These are phyloP conservation scores for Panurus biarmicus DNA, from an alignment of 2,113 vertebrate genomes.

Conservation along the genomic window DNA sequence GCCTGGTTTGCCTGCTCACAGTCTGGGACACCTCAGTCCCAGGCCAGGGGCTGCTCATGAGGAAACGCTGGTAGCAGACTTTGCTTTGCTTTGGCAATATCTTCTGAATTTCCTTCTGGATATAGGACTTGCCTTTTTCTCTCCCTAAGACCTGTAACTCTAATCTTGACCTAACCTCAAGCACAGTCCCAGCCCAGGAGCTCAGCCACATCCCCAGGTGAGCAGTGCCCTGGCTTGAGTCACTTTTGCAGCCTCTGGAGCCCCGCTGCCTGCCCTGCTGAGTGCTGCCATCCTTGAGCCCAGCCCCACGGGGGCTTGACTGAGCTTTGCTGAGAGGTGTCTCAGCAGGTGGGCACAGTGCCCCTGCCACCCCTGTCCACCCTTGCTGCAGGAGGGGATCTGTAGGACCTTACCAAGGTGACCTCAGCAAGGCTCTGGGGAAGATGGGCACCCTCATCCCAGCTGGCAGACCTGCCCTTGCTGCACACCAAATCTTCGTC, in stretches of 20 bases:
- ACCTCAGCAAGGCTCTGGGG: background rate
- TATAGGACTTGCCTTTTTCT: background rate
- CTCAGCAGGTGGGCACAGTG: background rate
- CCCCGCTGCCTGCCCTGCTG: accelerated
- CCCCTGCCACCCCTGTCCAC: background rate
- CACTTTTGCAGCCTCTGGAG: background rate
- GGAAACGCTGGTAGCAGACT: background rate
- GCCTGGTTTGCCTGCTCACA: background rate
- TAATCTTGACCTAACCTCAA: background rate
- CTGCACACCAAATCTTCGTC: background rate
- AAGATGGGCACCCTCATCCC: accelerated
- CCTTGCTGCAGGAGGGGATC: background rate
- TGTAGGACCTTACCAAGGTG: background rate
- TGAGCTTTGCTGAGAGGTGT: background rate
- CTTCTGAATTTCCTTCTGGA: background rate
- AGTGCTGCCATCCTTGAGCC: background rate
- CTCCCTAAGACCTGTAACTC: background rate
- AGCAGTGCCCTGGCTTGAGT: background rate
- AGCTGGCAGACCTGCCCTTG: background rate
- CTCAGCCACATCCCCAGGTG: background rate
- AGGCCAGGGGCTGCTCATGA: background rate
- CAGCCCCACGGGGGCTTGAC: accelerated
- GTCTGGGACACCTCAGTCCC: background rate
- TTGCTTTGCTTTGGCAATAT: background rate
- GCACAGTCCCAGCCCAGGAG: background rate